A percentile compares a stretch with the other conserved stretches of the same genome.
phyloP scores from a whole-genome alignment of 2,888 invertebrate species.

The Machimus rusticus region DNA sequence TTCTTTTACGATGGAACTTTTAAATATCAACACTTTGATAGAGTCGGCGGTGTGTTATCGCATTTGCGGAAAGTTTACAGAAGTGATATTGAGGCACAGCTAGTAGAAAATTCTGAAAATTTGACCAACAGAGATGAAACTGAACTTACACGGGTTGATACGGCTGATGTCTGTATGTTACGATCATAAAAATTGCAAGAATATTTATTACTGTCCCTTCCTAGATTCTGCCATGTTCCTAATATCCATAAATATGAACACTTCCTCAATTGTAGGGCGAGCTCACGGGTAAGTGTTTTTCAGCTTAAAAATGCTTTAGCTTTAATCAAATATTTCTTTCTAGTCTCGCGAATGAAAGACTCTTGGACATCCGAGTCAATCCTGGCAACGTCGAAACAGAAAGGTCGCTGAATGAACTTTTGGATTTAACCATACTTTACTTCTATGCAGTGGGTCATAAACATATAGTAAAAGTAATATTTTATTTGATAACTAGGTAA shows the following conservation, averaged over 20 bases:
- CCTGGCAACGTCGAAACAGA: conserved; percentile 55
- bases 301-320: background rate
- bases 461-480: conserved; percentile 58
- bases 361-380: conserved; percentile 41
- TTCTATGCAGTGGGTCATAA: conserved; percentile 62
- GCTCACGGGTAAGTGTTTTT: conserved; percentile 53
- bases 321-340: background rate
- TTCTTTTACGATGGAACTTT: conserved; percentile 59
- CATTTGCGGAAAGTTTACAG: conserved; percentile 60
- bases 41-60: conserved; percentile 61
- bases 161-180: conserved; percentile 50
- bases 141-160: conserved; percentile 43
- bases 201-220: conserved; percentile 32
- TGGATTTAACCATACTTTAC: conserved; percentile 59
- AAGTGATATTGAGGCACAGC: conserved; percentile 55
- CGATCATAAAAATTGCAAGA: conserved; percentile 9
- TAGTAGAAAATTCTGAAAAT: conserved; percentile 54
- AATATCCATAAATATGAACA: conserved; percentile 57
- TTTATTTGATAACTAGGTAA: background rate
- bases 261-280: conserved; percentile 56
- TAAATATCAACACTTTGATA: conserved; percentile 60
- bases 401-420: conserved; percentile 57
- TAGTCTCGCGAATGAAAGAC: conserved; percentile 33
- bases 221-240: conserved; percentile 57
- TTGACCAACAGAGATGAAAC: conserved; percentile 33